phyloP scores from a whole-genome alignment of 1,140 invertebrate species.

The Neoseiulus cucumeris region DNA sequence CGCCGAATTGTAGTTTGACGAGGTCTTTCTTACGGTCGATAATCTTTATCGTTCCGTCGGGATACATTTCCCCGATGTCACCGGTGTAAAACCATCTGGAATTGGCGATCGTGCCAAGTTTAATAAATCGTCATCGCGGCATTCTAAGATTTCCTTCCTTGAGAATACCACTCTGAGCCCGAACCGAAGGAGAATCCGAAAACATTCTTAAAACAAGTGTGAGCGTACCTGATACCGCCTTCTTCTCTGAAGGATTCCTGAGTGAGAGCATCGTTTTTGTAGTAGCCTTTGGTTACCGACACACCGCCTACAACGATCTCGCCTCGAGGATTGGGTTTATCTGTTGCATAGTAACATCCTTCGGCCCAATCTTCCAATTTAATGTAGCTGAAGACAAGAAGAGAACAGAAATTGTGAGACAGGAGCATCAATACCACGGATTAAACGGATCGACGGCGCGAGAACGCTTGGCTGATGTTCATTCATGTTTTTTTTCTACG shows the following conservation, averaged over 20 bases:
- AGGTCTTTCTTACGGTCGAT: constrained; percentile 38
- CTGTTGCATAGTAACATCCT: constrained; percentile 30
- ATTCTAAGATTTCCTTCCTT: too few species aligned
- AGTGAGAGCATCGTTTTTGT: constrained; percentile 33
- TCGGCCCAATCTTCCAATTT: constrained; percentile 17
- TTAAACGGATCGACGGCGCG: too few species aligned
- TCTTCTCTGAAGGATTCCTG: constrained; percentile 32
- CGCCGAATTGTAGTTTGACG: constrained; percentile 35
- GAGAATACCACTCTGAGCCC: too few species aligned
- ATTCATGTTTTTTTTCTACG: too few species aligned
- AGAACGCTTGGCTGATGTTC: too few species aligned
- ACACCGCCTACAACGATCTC: constrained; percentile 36
- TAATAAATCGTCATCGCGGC: too few species aligned
- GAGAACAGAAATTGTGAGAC: too few species aligned
- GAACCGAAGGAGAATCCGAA: too few species aligned
- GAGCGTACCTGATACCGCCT: constrained; percentile 22
- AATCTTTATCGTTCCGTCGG: constrained; percentile 33
- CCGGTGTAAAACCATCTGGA: constrained; percentile 34
- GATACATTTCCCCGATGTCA: constrained; percentile 35
- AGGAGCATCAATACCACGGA: too few species aligned
- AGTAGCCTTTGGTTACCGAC: constrained; percentile 37
- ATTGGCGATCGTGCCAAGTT: too few species aligned
- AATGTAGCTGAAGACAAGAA: too few species aligned
- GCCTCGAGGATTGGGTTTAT: constrained; percentile 39
- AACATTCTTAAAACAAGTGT: too few species aligned